Evolutionary conservation across 2,797 vertebrate species (phyloP), one percentile per base, ranked within the genome.

Genomic region (Scomberomorus guttatus): DNA sequence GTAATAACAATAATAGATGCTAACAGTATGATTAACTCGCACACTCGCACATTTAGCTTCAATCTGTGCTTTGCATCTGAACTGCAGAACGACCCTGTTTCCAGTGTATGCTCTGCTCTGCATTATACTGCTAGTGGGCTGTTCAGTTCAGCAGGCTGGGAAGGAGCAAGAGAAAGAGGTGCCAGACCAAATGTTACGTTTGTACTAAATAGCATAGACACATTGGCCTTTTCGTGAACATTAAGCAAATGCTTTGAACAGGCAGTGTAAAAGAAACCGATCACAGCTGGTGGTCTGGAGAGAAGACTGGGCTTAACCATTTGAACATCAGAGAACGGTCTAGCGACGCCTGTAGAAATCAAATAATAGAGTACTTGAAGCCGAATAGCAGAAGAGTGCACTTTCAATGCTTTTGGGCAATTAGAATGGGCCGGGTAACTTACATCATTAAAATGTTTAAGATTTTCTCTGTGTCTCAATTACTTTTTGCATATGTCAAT

Each of bases 401-500:
- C 62, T 56, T 58, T 77, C 61, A 44, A 32, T 55, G 68, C 78
- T 81, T 75, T 76, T 56, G 63, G 63, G 18, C 54, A 46, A 83
- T 87, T 75, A 60, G 59, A 89, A 74, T 32, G 63, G 29, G 65
- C 52, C 14, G 52, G 18, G 44, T 72, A 57, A 85, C 61, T 89
- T 67, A 44, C 27, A 80, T 83, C 69, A 79, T 89, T 85, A 87
- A 85, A 90, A 79, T 68, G 67, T 89, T 89, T 77, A 77, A 87
- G 82, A 81, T 78, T 87, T 81, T 79, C 78, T 70, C 34, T 60
- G 67, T 75, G 60, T 79, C 81, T 89, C 80, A 84, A 81, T 84
- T 76, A 84, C 77, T 64, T 78, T 84, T 85, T 90, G 79, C 88
- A 87, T 90, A 91, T 90, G 86, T 86, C 89, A 93, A 93, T 89